Base-by-base conservation (phyloP, 2,888 invertebrate genomes). In the Pegoplata infirma region DNA sequence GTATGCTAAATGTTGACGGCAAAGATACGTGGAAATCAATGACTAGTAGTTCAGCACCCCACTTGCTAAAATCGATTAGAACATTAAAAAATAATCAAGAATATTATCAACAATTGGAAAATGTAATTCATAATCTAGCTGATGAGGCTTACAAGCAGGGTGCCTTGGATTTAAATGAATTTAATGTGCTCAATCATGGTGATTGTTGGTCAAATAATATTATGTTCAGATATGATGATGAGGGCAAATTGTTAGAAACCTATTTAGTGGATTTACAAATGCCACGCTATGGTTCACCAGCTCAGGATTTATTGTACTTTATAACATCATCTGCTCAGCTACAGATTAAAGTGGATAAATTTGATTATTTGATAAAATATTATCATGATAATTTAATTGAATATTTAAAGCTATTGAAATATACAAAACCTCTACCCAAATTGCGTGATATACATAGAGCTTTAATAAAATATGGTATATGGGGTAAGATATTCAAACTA, bases 141-240 rank as follows among this genome's bases (percentile, higher is more conserved):
- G 64, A 79, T 10, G 40, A 44, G n/a, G 17, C 71, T 16, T 75
- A 51, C 17, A 12, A 19, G 3, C 44, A 51, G 23, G 19, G 17
- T 8, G 3, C 3, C 0, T 3, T 32, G 4, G 25, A 79, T 49
- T 25, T 28, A 5, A 28, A 81, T n/a, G 81, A 81, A 17, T 80
- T 84, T 7, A 83, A 84, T 66, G 84, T 85, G 1, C 80, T 89
- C 4, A 85, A 86, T 72, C 88, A 89, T 64, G 89, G 89, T 3
- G 89, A 89, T 80, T 83, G 86, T 6, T 87, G 88, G 85, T 82
- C 80, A 4, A 89, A 89, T 63, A 89, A 89, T 56, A 83, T 86
- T 0, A 89, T 89, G 89, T 88, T 87, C 25, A 82, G 83, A 73
- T 87, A 88, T 49, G 83, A 85, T 53, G 63, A 69, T 0, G 46